Percentiles rank a stretch among this genome's conserved stretches.
Evolutionary conservation across 2,113 vertebrate species (phyloP).

Genomic region (Aix galericulata): DNA sequence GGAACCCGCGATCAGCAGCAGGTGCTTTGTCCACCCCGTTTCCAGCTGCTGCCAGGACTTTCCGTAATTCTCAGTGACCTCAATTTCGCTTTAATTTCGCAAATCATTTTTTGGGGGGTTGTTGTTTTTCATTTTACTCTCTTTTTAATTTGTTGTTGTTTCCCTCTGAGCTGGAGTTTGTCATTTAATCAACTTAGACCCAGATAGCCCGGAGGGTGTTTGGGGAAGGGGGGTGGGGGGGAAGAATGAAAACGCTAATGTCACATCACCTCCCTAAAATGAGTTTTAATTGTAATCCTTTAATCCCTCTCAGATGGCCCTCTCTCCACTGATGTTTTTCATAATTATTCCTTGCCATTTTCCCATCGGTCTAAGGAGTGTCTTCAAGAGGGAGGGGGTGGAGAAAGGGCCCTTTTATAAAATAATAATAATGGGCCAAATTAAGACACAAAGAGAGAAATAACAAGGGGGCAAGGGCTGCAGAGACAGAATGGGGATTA

Average conservation of each 20-base stretch:
- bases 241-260: conserved; percentile 59
- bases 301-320: conserved; percentile 83
- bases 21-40: conserved; percentile 27
- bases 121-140: conserved; percentile 22
- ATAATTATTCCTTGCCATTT: conserved; percentile 79
- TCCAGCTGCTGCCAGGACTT: not conserved
- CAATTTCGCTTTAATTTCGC: conserved; percentile 40
- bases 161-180: conserved; percentile 46
- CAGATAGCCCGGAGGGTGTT: conserved; percentile 62
- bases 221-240: not conserved
- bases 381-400: conserved; percentile 70
- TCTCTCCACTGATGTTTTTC: conserved; percentile 77
- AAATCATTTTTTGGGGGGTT: conserved; percentile 44
- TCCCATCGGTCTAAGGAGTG: conserved; percentile 75
- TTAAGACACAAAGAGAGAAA: conserved; percentile 69
- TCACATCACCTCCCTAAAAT: conserved; percentile 68
- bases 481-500: conserved; percentile 49
- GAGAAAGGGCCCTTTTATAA: conserved; percentile 65
- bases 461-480: conserved; percentile 58
- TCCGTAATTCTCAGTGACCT: conserved; percentile 38
- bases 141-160: conserved; percentile 50
- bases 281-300: conserved; percentile 81
- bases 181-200: conserved; percentile 63
- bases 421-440: conserved; percentile 68
- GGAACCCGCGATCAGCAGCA: not conserved